Conservation (phyloP, 1,140 invertebrate species). For the Scaptodrosophila lebanonensis region DNA sequence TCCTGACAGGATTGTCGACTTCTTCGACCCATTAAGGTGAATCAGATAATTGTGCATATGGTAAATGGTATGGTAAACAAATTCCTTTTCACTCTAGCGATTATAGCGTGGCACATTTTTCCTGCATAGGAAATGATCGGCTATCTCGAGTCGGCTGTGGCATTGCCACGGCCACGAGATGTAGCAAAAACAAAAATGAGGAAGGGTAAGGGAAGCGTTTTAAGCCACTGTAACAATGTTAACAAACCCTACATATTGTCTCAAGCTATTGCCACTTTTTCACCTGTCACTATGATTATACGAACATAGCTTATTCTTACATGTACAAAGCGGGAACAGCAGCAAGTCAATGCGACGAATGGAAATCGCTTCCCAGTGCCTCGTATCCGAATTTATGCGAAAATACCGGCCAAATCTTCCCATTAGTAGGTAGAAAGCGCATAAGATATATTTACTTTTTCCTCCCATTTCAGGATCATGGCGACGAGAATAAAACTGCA, state of each 20-base stretch:
- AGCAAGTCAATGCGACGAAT: conserved; percentile 18
- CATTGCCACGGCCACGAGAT: conserved; percentile 18
- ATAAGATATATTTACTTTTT: not conserved
- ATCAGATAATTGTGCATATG: not conserved
- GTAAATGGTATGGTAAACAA: not conserved
- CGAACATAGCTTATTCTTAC: conserved; percentile 11
- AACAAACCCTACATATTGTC: too few species aligned
- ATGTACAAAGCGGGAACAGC: conserved; percentile 27
- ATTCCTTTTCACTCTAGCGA: not conserved
- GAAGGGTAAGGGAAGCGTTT: not conserved
- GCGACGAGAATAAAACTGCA: not conserved
- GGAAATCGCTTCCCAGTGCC: conserved; percentile 1
- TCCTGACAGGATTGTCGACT: conserved; percentile 2
- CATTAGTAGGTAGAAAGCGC: not conserved
- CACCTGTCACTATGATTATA: conserved; percentile 43
- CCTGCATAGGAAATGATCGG: conserved; percentile 33
- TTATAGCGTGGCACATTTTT: conserved; percentile 12
- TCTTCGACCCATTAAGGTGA: conserved; percentile 21
- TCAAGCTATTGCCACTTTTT: conserved; percentile 29
- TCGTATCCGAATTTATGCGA: conserved; percentile 21
- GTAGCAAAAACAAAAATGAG: not conserved
- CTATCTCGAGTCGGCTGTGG: conserved; percentile 48
- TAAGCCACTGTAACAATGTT: not conserved
- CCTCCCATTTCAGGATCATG: not conserved
- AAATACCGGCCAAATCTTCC: conserved; percentile 31